Base-by-base conservation (phyloP, 2,113 vertebrate genomes). In the Fulmarus glacialis region DNA sequence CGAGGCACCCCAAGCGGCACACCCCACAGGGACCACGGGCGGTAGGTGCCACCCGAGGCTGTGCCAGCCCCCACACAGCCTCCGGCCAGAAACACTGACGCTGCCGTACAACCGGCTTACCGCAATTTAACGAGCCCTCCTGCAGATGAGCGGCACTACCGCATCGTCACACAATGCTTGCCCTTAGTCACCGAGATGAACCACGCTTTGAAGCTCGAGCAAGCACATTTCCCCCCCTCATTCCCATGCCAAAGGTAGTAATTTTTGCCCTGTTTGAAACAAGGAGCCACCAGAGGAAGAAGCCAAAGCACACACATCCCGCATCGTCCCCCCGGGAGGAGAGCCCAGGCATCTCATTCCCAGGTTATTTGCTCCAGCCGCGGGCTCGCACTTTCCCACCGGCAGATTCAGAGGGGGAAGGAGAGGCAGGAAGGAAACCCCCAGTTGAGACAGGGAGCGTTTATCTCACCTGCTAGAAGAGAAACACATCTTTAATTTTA, bases 401-500 rank as follows among this genome's bases (percentile, higher is more conserved):
- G 0, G 73, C 50, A 87, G 26, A 89, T 59, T 78, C 1, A 43
- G n/a, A 6, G 36, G n/a, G n/a, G 66, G 34, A 82, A 93, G 62
- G 71, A 89, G 38, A 73, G 50, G 68, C 83, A 93, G 91, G 90
- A 94, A 95, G 78, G 62, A 92, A 96, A 93, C 50, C 68, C 91
- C 62, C 60, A 74, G 85, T 82, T 90, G 83, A 94, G 90, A 75
- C 4, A 2, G 34, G n/a, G 79, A 94, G 90, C 79, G 75, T 90
- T 96, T 96, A 95, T 87, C 90, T 94, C 89, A 97, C 95, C 96
- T 97, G 80, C 93, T 91, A 89, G 82, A 95, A 91, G 68, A 91
- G 86, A 96, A 96, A 94, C 89, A 93, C 79, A 48, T 83, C 90
- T 94, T 96, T 96, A 95, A 97, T 97, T 96, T 95, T 95, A 96